These are phyloP conservation scores for Drosophila lutescens DNA, from an alignment of 2,888 invertebrate species.

Conservation along the genomic window DNA sequence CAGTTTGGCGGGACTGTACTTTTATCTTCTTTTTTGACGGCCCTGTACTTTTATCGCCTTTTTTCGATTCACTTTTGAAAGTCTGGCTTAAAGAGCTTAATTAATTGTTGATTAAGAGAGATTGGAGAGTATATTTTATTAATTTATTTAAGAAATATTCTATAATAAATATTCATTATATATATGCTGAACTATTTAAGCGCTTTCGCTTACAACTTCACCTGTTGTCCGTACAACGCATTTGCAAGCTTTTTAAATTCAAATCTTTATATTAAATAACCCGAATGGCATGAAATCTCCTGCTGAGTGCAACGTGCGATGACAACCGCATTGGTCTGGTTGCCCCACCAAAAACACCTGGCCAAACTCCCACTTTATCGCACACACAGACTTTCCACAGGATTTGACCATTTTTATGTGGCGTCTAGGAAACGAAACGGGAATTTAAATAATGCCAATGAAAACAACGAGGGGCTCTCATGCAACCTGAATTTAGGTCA, in stretches of 20 bases:
- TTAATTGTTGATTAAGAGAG: too few species aligned
- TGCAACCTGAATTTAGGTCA: neutral
- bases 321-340: constrained; percentile 3
- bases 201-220: neutral
- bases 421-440: constrained; percentile 4
- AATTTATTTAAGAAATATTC: too few species aligned
- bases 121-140: too few species aligned
- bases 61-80: too few species aligned
- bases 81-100: too few species aligned
- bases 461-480: neutral
- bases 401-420: constrained; percentile 17
- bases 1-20: constrained; percentile 21
- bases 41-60: neutral
- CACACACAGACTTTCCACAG: constrained; percentile 4
- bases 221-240: neutral
- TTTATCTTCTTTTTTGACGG: neutral
- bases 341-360: neutral
- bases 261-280: constrained; percentile 1
- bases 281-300: neutral
- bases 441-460: constrained; percentile 8
- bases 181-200: neutral
- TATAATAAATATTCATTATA: too few species aligned
- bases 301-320: constrained; percentile 7
- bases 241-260: neutral
- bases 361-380: neutral